Conservation (phyloP, 2,113 vertebrate genomes). For the Anthoscopus minutus region DNA sequence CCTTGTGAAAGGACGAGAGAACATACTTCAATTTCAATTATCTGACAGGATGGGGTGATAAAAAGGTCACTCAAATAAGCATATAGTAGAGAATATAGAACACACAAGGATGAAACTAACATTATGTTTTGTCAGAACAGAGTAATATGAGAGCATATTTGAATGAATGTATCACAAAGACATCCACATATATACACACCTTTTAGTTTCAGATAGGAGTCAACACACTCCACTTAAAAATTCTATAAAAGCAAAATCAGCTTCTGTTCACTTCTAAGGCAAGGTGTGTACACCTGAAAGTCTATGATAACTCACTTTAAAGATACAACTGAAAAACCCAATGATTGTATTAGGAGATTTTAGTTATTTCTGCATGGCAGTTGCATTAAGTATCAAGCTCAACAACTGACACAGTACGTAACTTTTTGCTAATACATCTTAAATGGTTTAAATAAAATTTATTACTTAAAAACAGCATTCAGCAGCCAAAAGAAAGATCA, state of each 20-base stretch:
- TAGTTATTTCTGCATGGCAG: neutral
- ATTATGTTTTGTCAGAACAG: neutral
- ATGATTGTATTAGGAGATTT: neutral
- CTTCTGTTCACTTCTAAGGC: neutral
- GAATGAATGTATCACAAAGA: neutral
- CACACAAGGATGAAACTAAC: neutral
- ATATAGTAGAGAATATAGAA: neutral
- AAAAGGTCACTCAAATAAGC: neutral
- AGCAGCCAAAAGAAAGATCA: neutral
- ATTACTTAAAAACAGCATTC: neutral
- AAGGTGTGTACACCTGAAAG: accelerated
- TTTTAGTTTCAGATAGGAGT: neutral
- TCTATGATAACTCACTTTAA: neutral
- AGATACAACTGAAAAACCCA: neutral
- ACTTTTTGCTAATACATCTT: neutral
- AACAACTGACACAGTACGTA: neutral
- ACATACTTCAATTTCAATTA: neutral
- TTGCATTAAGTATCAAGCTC: neutral
- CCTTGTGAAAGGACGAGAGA: neutral
- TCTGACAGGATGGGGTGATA: neutral
- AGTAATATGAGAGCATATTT: neutral
- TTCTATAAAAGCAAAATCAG: neutral
- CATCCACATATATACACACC: neutral
- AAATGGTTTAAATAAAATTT: neutral
- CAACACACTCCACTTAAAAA: neutral